These are phyloP conservation scores for Pantherophis alleghaniensis DNA, from an alignment of 2,797 vertebrate species.

Conservation along the genomic window DNA sequence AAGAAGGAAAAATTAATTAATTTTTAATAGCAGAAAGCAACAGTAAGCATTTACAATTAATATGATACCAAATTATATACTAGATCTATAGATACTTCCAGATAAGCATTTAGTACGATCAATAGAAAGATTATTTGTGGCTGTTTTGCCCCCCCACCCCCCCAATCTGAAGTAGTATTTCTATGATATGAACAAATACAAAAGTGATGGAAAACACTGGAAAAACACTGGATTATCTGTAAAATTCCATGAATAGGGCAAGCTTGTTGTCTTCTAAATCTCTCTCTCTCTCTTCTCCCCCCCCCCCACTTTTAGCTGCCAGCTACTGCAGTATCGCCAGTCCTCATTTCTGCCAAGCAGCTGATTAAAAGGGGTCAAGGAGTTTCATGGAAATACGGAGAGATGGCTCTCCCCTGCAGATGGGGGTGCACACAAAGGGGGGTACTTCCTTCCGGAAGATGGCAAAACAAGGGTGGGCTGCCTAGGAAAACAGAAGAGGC, in stretches of 20 bases:
- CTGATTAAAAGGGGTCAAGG: neutral
- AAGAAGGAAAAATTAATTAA: slow-evolving; percentile 27
- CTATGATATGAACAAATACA: neutral
- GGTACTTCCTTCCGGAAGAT: neutral
- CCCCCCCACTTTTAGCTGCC: neutral
- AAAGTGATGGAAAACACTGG: neutral
- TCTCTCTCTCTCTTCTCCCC: neutral
- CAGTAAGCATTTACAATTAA: neutral
- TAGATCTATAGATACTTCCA: neutral
- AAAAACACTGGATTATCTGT: neutral
- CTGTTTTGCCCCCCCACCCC: neutral
- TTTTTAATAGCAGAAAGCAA: neutral
- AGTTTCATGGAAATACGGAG: neutral
- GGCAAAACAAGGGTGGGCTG: neutral
- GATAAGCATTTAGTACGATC: neutral
- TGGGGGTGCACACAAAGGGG: neutral
- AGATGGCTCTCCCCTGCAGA: neutral
- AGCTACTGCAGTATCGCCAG: neutral
- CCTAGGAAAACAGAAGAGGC: neutral
- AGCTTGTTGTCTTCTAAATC: neutral
- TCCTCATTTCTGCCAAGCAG: neutral
- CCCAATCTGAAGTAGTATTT: neutral
- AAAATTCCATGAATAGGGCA: neutral
- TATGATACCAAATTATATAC: neutral
- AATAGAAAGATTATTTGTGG: neutral